Base-by-base conservation (phyloP, 2,888 invertebrate species). In the Busseola fusca region DNA sequence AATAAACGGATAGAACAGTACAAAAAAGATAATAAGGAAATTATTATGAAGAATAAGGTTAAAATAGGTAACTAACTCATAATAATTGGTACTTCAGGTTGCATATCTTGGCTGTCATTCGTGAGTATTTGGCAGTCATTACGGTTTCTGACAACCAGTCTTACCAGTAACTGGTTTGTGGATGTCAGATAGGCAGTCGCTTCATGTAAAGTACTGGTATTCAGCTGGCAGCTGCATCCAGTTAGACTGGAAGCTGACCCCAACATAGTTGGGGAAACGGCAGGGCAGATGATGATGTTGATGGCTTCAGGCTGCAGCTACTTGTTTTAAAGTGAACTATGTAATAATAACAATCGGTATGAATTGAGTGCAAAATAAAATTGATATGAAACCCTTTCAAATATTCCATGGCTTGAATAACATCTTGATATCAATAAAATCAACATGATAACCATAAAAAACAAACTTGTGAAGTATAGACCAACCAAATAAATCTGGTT, bases 1-100 rank as follows among this genome's bases (percentile, higher is more conserved):
- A 98, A 98, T 92, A 98, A 98, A 90, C 97, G 96, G 87, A 98
- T 99, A 82, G 99, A 99, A 89, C 97, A 98, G 85, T 99, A 98
- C 89, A 98, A 98, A 91, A 97, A 97, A 78, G 98, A 99, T 78
- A 99, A 99, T 90, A 97, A 97, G 84, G 98, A 98, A 75, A 92
- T 97, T 54, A 98, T 98, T 83, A 96, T 97, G 91, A 98, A 97
- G 87, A 98, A 98, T 91, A 98, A 98, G 92, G 97, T 96, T 27
- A 97, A 97, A 90, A 93, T 98, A 73, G 97, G 96, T 92, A 92
- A 89, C 87, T 59, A n/a, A 14, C 7, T 48, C 16, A 50, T 25
- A 16, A 25, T 2, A 40, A 71, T 40, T 7, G n/a, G 37, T 52
- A 56, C 18, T 40, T 37, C 7, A 50, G 1, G 1, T 7, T 16